A percentile compares a stretch with the other conserved stretches of the same genome.
Conservation (phyloP, 2,113 vertebrate genomes). For the Pollachius pollachius region DNA sequence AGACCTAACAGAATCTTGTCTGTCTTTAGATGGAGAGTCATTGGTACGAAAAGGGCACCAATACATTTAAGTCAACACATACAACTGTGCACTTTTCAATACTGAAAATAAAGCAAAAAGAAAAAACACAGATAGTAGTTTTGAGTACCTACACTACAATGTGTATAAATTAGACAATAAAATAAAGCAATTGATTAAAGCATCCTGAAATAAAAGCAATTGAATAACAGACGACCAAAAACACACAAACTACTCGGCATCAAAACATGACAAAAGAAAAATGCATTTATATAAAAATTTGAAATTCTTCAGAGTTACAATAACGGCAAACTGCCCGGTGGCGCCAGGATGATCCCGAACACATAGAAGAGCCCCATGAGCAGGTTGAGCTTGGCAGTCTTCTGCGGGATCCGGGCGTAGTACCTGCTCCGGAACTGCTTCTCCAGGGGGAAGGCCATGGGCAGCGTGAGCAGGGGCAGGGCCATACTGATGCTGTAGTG, state of each 20-base stretch:
- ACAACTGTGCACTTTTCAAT: slow-evolving; percentile 26
- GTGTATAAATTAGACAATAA: slow-evolving; percentile 66
- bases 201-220: slow-evolving; percentile 28
- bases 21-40: slow-evolving; percentile 13
- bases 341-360: slow-evolving; percentile 87
- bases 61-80: slow-evolving; percentile 19
- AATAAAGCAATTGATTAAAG: slow-evolving; percentile 41
- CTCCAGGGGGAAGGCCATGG: slow-evolving; percentile 93
- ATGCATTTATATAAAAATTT: neutral
- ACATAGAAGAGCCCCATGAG: slow-evolving; percentile 95
- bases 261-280: slow-evolving; percentile 21
- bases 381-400: slow-evolving; percentile 95
- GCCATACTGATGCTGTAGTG: slow-evolving; percentile 95
- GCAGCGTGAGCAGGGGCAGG: slow-evolving; percentile 88
- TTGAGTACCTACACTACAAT: slow-evolving; percentile 19
- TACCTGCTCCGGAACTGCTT: slow-evolving; percentile 87
- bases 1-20: slow-evolving; percentile 11
- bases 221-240: slow-evolving; percentile 55
- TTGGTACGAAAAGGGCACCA: slow-evolving; percentile 28
- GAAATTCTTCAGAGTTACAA: slow-evolving; percentile 62
- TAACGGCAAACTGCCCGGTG: slow-evolving; percentile 82
- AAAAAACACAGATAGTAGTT: too few species aligned
- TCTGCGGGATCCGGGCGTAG: slow-evolving; percentile 90
- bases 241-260: slow-evolving; percentile 47
- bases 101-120: slow-evolving; percentile 30